Evolutionary conservation across 2,797 vertebrate species (phyloP), one percentile per base, ranked within the genome.

Genomic region (Champsocephalus esox): DNA sequence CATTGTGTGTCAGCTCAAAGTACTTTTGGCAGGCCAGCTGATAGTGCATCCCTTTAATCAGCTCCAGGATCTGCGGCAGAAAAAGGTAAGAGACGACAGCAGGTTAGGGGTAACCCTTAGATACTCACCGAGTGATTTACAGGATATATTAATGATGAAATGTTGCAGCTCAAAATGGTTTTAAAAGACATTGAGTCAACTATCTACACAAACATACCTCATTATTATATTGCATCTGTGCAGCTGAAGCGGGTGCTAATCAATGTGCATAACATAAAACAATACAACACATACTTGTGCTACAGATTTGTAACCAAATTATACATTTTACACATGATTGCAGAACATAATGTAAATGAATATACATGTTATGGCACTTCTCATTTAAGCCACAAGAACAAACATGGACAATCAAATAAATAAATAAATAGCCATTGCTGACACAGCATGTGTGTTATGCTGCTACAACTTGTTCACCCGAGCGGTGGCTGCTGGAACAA

Each of bases 1-100:
- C 98, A 81, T 95, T 96, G 90, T 99, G 98, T 0, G 95, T 97
- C 91, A 98, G 87, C 92, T 99, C 98, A 62, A 98, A 99, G 95
- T 97, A 99, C 89, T 99, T 99, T 92, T 99, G 98, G 92, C 98
- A 99, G 52, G 98, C 98, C 91, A 99, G 93, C 83, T 99, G 98
- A 91, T 94, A 99, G 94, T 99, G 98, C 95, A 98, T 97, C 68
- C 97, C 98, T 93, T 98, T 99, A 78, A 99, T 96, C 90, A 99
- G 92, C 70, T 99, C 98, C 95, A 99, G 86, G 89, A 99, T 95
- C 98, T 99, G 81, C 70, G 83, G 83, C 73, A 75, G 64, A 76
- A 71, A 64, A 70, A 45, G 34, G 56, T 19, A 46, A 65, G 24
- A 17, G 5, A 72, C 43, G 12, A 64, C 21, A 9, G 2, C 3